These are phyloP conservation scores for Parnassius mnemosyne DNA, from an alignment of 2,888 invertebrate genomes.

Conservation along the genomic window DNA sequence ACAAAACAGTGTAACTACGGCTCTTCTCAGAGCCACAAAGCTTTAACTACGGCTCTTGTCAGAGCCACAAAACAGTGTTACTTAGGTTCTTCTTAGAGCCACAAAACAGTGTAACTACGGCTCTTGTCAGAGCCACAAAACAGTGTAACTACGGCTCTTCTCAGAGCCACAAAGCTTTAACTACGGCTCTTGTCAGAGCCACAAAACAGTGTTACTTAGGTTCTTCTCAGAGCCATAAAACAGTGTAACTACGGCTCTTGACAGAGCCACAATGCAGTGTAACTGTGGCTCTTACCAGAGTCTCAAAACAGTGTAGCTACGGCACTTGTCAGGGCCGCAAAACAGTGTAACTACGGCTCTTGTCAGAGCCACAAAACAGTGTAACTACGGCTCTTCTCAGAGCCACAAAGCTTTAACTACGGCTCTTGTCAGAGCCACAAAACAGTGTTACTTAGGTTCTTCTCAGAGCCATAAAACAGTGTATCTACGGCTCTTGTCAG, in stretches of 20 bases:
- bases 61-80: too few species aligned
- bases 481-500: constrained; percentile 5
- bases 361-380: constrained; percentile 18
- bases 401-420: constrained; percentile 4
- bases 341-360: constrained; percentile 24
- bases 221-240: constrained; percentile 4
- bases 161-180: constrained; percentile 14
- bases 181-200: not conserved
- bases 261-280: not conserved
- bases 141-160: not conserved
- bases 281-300: not conserved
- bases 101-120: too few species aligned
- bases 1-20: not conserved
- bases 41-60: too few species aligned
- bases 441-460: constrained; percentile 14
- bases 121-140: not conserved
- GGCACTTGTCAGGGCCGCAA: not conserved
- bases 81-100: too few species aligned
- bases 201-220: not conserved
- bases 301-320: not conserved
- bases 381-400: constrained; percentile 10
- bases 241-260: not conserved
- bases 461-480: constrained; percentile 19
- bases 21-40: too few species aligned
- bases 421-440: constrained; percentile 19